A percentile compares a stretch with the other conserved stretches of the same genome.
Evolutionary conservation across 1,140 invertebrate species (phyloP).

Genomic region (Microplitis mediator): DNA sequence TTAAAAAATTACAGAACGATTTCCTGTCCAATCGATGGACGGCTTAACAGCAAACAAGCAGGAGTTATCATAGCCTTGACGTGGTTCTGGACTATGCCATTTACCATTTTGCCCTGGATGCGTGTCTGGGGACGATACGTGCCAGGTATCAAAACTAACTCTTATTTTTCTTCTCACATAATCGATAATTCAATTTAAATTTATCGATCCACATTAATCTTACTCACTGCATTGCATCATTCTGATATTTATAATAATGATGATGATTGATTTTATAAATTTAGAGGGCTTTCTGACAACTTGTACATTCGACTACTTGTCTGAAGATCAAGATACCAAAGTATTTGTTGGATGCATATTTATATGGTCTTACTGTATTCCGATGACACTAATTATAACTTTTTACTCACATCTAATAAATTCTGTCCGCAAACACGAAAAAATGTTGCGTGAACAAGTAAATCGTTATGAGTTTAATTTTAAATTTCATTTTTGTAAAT

Average conservation of each 20-base stretch:
- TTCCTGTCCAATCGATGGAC: slow-evolving; percentile 75
- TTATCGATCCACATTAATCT: neutral
- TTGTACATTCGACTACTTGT: slow-evolving; percentile 77
- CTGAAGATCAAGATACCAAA: slow-evolving; percentile 71
- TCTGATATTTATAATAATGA: too few species aligned
- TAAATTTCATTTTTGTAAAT: neutral
- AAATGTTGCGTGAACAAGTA: slow-evolving; percentile 74
- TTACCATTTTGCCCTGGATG: slow-evolving; percentile 70
- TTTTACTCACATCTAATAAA: slow-evolving; percentile 75
- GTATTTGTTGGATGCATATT: slow-evolving; percentile 74
- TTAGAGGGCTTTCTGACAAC: slow-evolving; percentile 78
- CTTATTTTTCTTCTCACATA: neutral
- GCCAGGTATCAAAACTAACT: slow-evolving; percentile 64
- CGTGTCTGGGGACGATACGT: slow-evolving; percentile 72
- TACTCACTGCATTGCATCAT: neutral
- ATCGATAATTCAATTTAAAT: too few species aligned
- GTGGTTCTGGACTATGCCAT: slow-evolving; percentile 75
- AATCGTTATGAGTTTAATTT: slow-evolving; percentile 23
- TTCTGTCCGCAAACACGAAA: slow-evolving; percentile 77
- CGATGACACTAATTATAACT: slow-evolving; percentile 70
- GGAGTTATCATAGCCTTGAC: slow-evolving; percentile 68
- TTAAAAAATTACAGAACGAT: slow-evolving; percentile 66
- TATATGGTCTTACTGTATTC: slow-evolving; percentile 73
- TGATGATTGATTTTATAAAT: neutral
- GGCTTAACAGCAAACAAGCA: slow-evolving; percentile 71